phyloP scores from a whole-genome alignment of 2,113 vertebrate genomes.

The Pygoscelis antarcticus region DNA sequence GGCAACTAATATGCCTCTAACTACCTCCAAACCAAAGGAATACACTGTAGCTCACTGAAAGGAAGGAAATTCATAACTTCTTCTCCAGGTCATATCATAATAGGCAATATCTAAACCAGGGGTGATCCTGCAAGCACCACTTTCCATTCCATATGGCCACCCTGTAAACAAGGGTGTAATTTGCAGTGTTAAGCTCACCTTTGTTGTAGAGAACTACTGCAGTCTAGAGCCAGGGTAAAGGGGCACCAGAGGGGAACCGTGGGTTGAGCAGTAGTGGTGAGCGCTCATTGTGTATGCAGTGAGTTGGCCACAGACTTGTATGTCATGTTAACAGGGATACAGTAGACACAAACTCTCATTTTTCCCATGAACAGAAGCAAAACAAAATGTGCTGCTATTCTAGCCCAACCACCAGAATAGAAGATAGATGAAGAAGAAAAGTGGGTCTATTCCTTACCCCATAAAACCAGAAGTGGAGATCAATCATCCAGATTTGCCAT shows the following conservation, averaged over 20 bases:
- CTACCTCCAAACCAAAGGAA: neutral
- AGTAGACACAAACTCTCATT: neutral
- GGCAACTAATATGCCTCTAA: neutral
- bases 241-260: rapidly evolving
- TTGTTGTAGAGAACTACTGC: neutral
- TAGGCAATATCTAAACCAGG: neutral
- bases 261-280: neutral
- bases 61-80: neutral
- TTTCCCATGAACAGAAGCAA: neutral
- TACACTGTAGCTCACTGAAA: neutral
- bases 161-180: neutral
- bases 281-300: neutral
- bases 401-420: neutral
- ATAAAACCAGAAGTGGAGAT: neutral
- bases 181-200: neutral
- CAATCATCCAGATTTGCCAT: neutral
- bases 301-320: neutral
- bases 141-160: neutral
- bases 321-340: neutral
- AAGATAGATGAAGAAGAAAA: neutral
- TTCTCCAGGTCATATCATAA: neutral
- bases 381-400: neutral
- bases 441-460: neutral
- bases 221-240: neutral
- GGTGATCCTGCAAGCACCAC: neutral